Evolutionary conservation across 2,113 vertebrate species (phyloP), one percentile per base, ranked within the genome.

Genomic region (Zosterops pallidus): DNA sequence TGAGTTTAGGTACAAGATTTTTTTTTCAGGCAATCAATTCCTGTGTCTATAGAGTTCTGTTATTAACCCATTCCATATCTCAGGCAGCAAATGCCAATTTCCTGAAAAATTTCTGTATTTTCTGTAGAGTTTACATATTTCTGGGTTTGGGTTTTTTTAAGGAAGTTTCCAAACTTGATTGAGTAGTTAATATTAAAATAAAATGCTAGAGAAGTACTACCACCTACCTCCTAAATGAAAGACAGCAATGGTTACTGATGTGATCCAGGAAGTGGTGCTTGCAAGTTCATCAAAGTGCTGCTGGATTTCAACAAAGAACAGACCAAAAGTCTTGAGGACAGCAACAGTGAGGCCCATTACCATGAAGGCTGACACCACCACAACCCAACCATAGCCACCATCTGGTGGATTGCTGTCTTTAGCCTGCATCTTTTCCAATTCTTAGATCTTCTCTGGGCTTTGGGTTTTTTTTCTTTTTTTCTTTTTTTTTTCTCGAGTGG

Each of bases 231-330:
- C 97, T 15, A 98, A 81, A 86, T 98, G 98, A 96, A 98, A 98
- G 86, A 97, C 46, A 11, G 93, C 97, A 64, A 98, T 97, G 8
- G 97, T 95, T 44, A 97, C 92, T 75, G 98, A 97, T 20, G 96
- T 98, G 91, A 98, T 96, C 98, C 98, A 98, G 31, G 98, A 98
- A 76, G 97, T 97, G 44, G 97, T 98, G 95, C 98, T 98, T 93
- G 96, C 93, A 31, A 94, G 96, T 81, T 98, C 97, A 33, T 93
- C 94, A 23, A 98, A 98, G 80, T 98, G 97, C 28, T 90, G 92
- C 85, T 98, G 98, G 86, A 98, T 98, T 67, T 98, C 98, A 91
- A 98, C 82, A 94, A 98, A 98, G 93, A 98, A 98, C 47, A 98
- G 75, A 55, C 98, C 98, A 24, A 97, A 98, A 93, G 97, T 98